Conservation (phyloP, 2,797 vertebrate species). For the Sebastes jordani region DNA sequence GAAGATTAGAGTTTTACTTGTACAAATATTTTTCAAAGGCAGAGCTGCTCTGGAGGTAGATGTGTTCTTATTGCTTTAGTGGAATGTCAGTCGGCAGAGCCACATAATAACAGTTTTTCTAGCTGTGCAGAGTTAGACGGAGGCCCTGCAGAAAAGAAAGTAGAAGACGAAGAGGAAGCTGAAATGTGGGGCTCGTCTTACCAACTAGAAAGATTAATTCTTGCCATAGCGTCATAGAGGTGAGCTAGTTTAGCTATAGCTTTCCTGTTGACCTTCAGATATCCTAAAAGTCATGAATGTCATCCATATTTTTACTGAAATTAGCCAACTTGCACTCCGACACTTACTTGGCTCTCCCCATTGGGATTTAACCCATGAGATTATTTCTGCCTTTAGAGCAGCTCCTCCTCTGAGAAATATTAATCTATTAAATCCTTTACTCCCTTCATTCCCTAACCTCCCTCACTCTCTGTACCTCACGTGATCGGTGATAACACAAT, state of each 20-base stretch:
- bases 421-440: slow-evolving; percentile 18
- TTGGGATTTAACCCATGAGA: slow-evolving; percentile 36
- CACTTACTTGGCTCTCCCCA: slow-evolving; percentile 9
- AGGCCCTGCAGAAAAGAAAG: slow-evolving; percentile 15
- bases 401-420: slow-evolving; percentile 52
- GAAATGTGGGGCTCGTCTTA: background rate
- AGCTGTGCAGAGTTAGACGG: slow-evolving; percentile 32
- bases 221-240: background rate
- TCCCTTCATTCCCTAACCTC: background rate
- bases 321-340: background rate
- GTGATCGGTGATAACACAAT: slow-evolving; percentile 30
- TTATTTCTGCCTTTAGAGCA: slow-evolving; percentile 47
- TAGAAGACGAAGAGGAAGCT: background rate
- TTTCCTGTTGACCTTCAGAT: slow-evolving; percentile 7
- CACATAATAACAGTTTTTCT: slow-evolving; percentile 47
- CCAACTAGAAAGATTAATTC: background rate
- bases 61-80: slow-evolving; percentile 50
- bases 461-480: slow-evolving; percentile 38
- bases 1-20: slow-evolving; percentile 45
- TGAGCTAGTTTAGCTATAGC: background rate
- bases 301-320: slow-evolving; percentile 16
- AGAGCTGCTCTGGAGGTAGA: slow-evolving; percentile 65
- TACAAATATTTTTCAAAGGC: slow-evolving; percentile 62
- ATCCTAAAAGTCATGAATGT: slow-evolving; percentile 34
- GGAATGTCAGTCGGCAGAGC: slow-evolving; percentile 48